A percentile compares a stretch with the other conserved stretches of the same genome.
Evolutionary conservation across 2,888 invertebrate genomes (phyloP).

Genomic region (Cryptophagus acutangulus): DNA sequence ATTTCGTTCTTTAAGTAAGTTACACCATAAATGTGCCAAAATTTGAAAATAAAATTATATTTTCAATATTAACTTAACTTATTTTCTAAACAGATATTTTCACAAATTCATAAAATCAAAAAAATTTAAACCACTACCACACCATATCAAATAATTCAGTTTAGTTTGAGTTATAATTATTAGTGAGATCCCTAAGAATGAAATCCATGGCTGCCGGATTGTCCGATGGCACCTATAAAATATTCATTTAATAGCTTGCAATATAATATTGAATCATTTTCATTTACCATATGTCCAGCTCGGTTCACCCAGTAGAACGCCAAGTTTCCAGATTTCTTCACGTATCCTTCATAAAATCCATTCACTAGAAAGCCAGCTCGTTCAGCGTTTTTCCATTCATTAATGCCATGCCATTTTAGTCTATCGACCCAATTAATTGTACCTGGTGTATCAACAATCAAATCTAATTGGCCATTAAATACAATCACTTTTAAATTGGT

Average conservation of each 20-base stretch:
- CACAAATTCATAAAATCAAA: too few relatives aligned
- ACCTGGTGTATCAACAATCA: slow-evolving; percentile 79
- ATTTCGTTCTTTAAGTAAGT: too few relatives aligned
- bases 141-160: not conserved
- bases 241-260: too few relatives aligned
- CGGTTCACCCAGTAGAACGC: slow-evolving; percentile 73
- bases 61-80: too few relatives aligned
- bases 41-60: too few relatives aligned
- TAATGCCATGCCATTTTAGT: slow-evolving; percentile 60
- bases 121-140: not conserved
- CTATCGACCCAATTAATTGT: slow-evolving; percentile 59
- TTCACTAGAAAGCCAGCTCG: slow-evolving; percentile 52
- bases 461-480: slow-evolving; percentile 76
- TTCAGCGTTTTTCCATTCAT: slow-evolving; percentile 52
- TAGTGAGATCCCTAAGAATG: slow-evolving; percentile 25
- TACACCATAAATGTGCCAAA: too few relatives aligned
- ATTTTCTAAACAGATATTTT: too few relatives aligned
- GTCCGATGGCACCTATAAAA: slow-evolving; percentile 30
- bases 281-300: slow-evolving; percentile 58
- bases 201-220: slow-evolving; percentile 29
- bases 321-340: slow-evolving; percentile 60
- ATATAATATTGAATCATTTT: slow-evolving; percentile 1
- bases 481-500: slow-evolving; percentile 65
- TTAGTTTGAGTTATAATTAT: slow-evolving; percentile 13
- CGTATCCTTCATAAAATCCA: slow-evolving; percentile 65